Base-by-base conservation (phyloP, 2,888 invertebrate genomes). In the Silvanus unidentatus region DNA sequence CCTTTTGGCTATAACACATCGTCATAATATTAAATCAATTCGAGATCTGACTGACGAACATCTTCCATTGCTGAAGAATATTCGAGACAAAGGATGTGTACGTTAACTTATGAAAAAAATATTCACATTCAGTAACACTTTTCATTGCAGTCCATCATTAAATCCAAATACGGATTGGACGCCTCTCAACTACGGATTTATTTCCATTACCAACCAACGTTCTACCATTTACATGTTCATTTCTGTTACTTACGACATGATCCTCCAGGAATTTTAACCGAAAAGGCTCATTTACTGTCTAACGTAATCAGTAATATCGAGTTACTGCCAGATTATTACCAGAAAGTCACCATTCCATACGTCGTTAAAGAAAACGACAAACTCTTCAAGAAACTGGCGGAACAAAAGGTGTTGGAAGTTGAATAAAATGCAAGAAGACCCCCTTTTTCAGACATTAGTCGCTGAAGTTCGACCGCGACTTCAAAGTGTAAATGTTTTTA, bases 171-270 rank as follows among this genome's bases (percentile, higher is more conserved):
- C 72, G 79, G 79, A 10, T 58, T 98, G 1, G 72, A 78, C 2
- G 69, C 76, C 11, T 78, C 80, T 3, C 84, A 90, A 63, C 69
- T 97, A 16, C 78, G 95, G 15, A 79, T 90, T 49, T 98, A 88
- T 69, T 69, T 97, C 0, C 97, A 98, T 69, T 98, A 98, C 72
- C 96, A 94, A 63, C 98, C 98, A 0, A 91, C 95, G 0, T 99
- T 94, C 74, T 97, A 95, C 72, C 96, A 98, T 67, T 75, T 99
- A 1, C 98, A 99, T 68, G 79, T 98, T 0, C 98, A 99, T 70
- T 91, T 96, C 63, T 90, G 90, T 9, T 81, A 82, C 45, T 68
- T 96, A 2, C 77, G 79, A 37, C 84, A 84, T 73, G 88, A 90
- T 57, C 84, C 87, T 0, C 86, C 89, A 37, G 88, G 95, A 22